Conservation (phyloP, 1,140 invertebrate species). For the Teleogryllus occipitalis region DNA sequence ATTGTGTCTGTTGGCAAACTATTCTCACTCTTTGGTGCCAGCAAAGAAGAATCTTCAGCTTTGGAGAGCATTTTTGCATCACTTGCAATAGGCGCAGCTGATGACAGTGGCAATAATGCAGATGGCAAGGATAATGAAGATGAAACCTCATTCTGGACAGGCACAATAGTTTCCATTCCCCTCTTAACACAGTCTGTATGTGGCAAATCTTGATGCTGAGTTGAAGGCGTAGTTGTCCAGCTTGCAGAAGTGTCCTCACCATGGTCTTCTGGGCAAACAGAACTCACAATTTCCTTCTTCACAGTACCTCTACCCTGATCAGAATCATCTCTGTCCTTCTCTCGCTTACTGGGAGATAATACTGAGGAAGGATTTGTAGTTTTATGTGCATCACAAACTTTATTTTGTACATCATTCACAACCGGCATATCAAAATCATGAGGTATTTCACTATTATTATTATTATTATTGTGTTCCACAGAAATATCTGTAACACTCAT, state of each 20-base stretch:
- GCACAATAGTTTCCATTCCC: too few relatives aligned
- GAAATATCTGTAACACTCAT: conserved; percentile 53
- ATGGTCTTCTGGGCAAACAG: background rate
- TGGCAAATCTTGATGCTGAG: too few relatives aligned
- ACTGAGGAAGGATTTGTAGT: too few relatives aligned
- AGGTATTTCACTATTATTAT: conserved; percentile 8
- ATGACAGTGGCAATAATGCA: background rate
- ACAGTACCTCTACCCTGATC: background rate
- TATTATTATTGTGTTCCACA: conserved; percentile 9
- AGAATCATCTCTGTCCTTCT: background rate
- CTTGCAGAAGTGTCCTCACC: too few relatives aligned
- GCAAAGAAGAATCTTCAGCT: too few relatives aligned
- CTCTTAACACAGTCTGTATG: too few relatives aligned
- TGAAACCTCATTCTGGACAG: background rate
- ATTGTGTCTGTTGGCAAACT: too few relatives aligned
- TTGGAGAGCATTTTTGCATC: background rate
- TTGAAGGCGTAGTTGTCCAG: too few relatives aligned
- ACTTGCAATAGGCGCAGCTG: background rate
- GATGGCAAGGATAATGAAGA: background rate
- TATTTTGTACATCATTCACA: too few relatives aligned
- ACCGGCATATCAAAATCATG: background rate
- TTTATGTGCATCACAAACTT: too few relatives aligned
- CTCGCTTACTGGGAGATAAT: too few relatives aligned
- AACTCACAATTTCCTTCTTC: background rate
- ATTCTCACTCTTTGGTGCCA: too few relatives aligned